A percentile compares a stretch with the other conserved stretches of the same genome.
Evolutionary conservation across 2,797 vertebrate genomes (phyloP).

Genomic region (Toxotes lorentzi): DNA sequence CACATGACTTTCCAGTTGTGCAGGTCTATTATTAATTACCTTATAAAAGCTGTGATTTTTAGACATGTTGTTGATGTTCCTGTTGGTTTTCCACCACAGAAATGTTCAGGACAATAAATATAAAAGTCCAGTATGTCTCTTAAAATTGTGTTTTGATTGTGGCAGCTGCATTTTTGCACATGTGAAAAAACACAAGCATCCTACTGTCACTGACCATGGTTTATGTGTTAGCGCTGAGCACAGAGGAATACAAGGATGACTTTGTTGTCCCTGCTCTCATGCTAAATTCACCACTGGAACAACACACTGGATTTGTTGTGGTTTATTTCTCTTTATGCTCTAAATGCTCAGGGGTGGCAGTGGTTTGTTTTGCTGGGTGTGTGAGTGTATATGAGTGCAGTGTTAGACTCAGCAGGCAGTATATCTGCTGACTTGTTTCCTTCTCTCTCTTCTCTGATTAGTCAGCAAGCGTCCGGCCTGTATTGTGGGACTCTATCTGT

Average conservation of each 20-base stretch:
- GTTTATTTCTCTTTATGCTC: neutral
- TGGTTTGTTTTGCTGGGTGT: neutral
- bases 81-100: too few species aligned
- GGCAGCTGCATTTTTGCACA: neutral
- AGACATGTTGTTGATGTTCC: neutral
- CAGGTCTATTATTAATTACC: neutral
- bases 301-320: neutral
- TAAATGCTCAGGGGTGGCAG: neutral
- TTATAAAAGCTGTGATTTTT: neutral
- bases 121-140: neutral
- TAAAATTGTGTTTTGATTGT: too few species aligned
- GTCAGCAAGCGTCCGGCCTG: constrained; percentile 43
- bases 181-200: neutral
- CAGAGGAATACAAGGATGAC: neutral
- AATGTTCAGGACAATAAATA: neutral
- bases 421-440: constrained; percentile 60
- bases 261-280: neutral
- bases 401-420: constrained; percentile 1
- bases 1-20: neutral
- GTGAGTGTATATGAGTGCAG: constrained; percentile 16
- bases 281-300: neutral
- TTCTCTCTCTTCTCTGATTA: constrained; percentile 43
- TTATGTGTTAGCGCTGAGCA: neutral
- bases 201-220: neutral
- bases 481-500: constrained; percentile 30